Conservation (phyloP, 2,888 invertebrate species). For the Limenitis camilla region DNA sequence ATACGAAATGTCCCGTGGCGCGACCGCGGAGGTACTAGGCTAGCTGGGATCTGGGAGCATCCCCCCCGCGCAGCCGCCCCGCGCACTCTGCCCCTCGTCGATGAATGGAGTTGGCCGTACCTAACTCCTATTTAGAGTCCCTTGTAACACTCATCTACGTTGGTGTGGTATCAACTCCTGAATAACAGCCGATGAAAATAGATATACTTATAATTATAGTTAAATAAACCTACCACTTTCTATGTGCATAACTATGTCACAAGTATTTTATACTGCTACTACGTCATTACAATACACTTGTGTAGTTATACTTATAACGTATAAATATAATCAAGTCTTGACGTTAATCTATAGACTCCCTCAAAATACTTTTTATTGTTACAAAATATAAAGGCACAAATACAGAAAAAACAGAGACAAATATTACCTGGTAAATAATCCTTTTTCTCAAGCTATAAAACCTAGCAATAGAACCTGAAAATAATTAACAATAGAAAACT, state of each 20-base stretch:
- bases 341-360: too few relatives aligned
- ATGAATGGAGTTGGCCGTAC: conserved; percentile 60
- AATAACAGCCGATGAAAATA: conserved; percentile 62
- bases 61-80: conserved; percentile 37
- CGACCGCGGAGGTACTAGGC: conserved; percentile 49
- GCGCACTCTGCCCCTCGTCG: conserved; percentile 60
- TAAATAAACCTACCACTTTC: conserved; percentile 22
- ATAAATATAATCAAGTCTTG: too few relatives aligned
- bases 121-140: conserved; percentile 46
- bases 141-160: conserved; percentile 48
- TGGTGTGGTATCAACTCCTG: conserved; percentile 52
- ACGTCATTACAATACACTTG: too few relatives aligned
- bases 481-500: too few relatives aligned
- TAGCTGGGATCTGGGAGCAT: conserved; percentile 40
- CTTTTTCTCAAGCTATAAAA: too few relatives aligned
- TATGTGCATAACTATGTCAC: neutral
- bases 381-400: too few relatives aligned
- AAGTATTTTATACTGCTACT: too few relatives aligned
- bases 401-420: too few relatives aligned
- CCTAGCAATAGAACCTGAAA: too few relatives aligned
- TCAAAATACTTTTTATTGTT: too few relatives aligned
- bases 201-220: conserved; percentile 30
- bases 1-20: conserved; percentile 33
- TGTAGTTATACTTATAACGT: too few relatives aligned
- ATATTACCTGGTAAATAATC: too few relatives aligned